Percentiles rank a stretch among this genome's conserved stretches.
Conservation (phyloP, 2,113 vertebrate species). For the Cricetomys ansorgei region DNA sequence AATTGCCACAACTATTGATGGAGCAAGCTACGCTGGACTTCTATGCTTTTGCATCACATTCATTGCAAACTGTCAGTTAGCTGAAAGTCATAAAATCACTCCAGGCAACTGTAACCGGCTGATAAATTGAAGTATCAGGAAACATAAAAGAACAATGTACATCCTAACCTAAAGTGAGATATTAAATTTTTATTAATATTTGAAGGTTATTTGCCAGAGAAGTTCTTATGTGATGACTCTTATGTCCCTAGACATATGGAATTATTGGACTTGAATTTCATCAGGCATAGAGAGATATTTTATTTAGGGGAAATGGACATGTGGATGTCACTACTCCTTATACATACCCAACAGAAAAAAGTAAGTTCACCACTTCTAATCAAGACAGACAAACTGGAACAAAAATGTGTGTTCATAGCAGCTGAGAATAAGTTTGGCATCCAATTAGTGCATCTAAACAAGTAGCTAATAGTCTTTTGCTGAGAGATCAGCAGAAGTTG, state of each 20-base stretch:
- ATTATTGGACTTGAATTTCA: not conserved
- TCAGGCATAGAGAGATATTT: not conserved
- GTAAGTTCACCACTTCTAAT: not conserved
- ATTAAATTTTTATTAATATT: constrained; percentile 4
- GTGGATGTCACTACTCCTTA: not conserved
- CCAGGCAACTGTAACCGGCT: not conserved
- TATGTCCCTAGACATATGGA: not conserved
- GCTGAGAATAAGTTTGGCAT: not conserved
- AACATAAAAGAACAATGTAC: not conserved
- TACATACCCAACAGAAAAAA: not conserved
- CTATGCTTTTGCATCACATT: not conserved
- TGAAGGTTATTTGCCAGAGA: constrained; percentile 25
- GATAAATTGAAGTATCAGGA: constrained; percentile 24
- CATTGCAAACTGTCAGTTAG: constrained; percentile 26
- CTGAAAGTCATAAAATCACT: constrained; percentile 32
- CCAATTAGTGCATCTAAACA: not conserved
- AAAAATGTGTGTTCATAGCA: not conserved
- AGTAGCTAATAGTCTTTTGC: not conserved
- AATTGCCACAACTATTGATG: not conserved
- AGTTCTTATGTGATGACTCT: not conserved
- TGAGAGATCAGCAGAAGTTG: not conserved
- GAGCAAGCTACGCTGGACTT: not conserved
- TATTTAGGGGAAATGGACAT: not conserved
- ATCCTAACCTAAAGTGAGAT: not conserved
- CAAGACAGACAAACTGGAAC: not conserved